A percentile compares a stretch with the other conserved stretches of the same genome.
Evolutionary conservation across 2,113 vertebrate species (phyloP).

Genomic region (Otus sunia): DNA sequence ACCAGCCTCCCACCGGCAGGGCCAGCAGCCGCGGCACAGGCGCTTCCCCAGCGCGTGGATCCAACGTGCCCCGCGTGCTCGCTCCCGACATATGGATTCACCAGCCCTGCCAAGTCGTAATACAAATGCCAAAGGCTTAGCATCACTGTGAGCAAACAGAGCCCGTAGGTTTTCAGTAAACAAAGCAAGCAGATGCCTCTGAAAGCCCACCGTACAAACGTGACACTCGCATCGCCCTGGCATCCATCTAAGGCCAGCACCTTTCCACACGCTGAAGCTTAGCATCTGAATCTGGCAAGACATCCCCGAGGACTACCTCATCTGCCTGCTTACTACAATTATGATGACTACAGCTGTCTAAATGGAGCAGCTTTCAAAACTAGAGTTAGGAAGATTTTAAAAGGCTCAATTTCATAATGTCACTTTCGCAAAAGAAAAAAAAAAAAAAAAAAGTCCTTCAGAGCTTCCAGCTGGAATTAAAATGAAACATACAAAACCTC

Average conservation of each 20-base stretch:
- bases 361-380: not conserved
- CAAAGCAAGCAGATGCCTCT: not conserved
- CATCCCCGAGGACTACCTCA: not conserved
- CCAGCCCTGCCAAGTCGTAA: not conserved
- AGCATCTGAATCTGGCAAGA: not conserved
- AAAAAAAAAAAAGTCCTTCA: not conserved
- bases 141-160: not conserved
- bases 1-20: not conserved
- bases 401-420: not conserved
- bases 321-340: not conserved
- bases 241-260: not conserved
- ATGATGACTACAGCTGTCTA: not conserved
- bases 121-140: not conserved
- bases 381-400: not conserved
- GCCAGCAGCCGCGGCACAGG: not conserved
- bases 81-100: not conserved
- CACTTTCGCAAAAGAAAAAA: not conserved
- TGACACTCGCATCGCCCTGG: not conserved
- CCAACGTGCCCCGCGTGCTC: fast-evolving
- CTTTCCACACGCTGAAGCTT: not conserved
- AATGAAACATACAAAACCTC: not conserved
- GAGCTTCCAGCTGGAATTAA: not conserved
- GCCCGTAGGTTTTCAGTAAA: not conserved
- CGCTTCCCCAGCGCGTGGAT: not conserved
- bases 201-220: not conserved